A percentile compares a stretch with the other conserved stretches of the same genome.
Conservation (phyloP, 2,888 invertebrate genomes). For the Tanaodytes sp. region DNA sequence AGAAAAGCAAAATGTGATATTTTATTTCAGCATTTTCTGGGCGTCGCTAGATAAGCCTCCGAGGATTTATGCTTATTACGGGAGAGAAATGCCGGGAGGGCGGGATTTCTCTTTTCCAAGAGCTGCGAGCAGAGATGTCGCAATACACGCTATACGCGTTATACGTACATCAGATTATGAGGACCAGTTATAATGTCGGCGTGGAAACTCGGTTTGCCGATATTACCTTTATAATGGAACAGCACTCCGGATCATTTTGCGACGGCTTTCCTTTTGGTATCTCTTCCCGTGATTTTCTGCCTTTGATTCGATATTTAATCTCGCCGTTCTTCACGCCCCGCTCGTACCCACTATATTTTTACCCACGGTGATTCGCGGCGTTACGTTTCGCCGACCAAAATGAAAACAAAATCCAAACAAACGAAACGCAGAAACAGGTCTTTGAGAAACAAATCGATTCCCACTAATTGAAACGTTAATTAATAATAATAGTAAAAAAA, state of each 20-base stretch:
- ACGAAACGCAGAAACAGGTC: no score
- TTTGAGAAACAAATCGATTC: no score
- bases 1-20: conserved; percentile 70
- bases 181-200: conserved; percentile 61
- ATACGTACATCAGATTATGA: conserved; percentile 67
- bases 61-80: conserved; percentile 73
- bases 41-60: conserved; percentile 71
- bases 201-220: conserved; percentile 58
- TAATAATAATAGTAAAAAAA: no score
- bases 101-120: conserved; percentile 61
- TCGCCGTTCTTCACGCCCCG: conserved; percentile 32
- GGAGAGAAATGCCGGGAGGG: conserved; percentile 59
- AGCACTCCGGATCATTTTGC: conserved; percentile 60
- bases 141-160: conserved; percentile 59
- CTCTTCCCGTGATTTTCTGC: conserved; percentile 53
- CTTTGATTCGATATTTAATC: conserved; percentile 52
- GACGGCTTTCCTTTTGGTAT: conserved; percentile 50
- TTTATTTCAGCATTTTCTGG: conserved; percentile 73
- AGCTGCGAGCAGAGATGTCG: conserved; percentile 58
- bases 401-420: no score
- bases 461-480: no score
- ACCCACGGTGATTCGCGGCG: conserved; percentile 11
- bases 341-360: conserved; percentile 20
- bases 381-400: conserved; percentile 13
- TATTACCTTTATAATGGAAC: conserved; percentile 68